A percentile compares a stretch with the other conserved stretches of the same genome.
These are phyloP conservation scores for Drosophila buzzatii DNA, from an alignment of 2,888 invertebrate species.

Conservation along the genomic window DNA sequence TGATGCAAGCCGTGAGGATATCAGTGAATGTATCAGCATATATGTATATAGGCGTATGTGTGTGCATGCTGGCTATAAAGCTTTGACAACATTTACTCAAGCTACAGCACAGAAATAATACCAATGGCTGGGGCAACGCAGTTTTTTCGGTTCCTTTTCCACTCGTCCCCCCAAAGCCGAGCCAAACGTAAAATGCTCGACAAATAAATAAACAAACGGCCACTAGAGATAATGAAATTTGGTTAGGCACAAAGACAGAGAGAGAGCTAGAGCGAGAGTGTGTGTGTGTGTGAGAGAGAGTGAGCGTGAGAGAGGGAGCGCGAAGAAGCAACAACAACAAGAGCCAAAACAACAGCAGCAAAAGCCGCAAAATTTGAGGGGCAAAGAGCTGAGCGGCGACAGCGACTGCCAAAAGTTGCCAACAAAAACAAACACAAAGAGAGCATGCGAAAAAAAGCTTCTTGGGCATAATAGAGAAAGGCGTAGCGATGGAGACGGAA, in stretches of 20 bases:
- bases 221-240: slow-evolving; percentile 75
- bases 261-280: neutral
- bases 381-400: slow-evolving; percentile 38
- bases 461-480: slow-evolving; percentile 30
- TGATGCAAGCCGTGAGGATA: neutral
- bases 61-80: slow-evolving; percentile 27
- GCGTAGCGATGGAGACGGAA: slow-evolving; percentile 33
- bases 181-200: slow-evolving; percentile 39
- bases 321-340: slow-evolving; percentile 35
- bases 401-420: slow-evolving; percentile 47
- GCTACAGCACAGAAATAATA: slow-evolving; percentile 5
- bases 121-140: neutral
- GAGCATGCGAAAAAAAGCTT: slow-evolving; percentile 55
- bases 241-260: slow-evolving; percentile 22
- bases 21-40: neutral
- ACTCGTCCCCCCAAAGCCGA: neutral
- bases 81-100: slow-evolving; percentile 33
- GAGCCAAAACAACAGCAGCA: slow-evolving; percentile 43
- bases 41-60: neutral
- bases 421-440: slow-evolving; percentile 71
- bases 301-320: slow-evolving; percentile 10
- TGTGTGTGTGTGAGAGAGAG: neutral
- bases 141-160: neutral
- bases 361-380: slow-evolving; percentile 59
- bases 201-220: slow-evolving; percentile 74